These are phyloP conservation scores for Siphonodentalium dalli DNA, from an alignment of 2,888 invertebrate genomes.

Conservation along the genomic window DNA sequence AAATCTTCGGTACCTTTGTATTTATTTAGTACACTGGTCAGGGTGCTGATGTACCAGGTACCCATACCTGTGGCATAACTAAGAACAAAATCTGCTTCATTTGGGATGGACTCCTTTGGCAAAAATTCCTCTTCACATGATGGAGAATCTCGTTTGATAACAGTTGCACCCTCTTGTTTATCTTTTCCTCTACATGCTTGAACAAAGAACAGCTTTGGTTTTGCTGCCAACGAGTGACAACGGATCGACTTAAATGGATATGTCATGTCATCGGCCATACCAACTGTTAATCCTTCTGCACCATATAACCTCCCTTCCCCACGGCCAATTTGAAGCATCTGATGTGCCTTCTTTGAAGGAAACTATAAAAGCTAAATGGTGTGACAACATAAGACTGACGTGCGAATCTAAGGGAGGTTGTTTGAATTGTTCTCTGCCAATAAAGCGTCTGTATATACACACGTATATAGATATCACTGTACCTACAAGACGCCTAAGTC, in stretches of 20 bases:
- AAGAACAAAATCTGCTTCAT: constrained; percentile 60
- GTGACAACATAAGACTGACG: too few species aligned
- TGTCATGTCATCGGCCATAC: constrained; percentile 42
- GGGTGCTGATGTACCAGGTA: constrained; percentile 58
- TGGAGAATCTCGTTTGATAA: too few species aligned
- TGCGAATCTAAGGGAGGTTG: too few species aligned
- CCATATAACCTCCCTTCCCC: constrained; percentile 45
- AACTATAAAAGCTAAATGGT: too few species aligned
- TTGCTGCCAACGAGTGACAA: constrained; percentile 49
- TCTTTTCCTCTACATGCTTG: constrained; percentile 58
- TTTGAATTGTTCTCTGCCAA: too few species aligned
- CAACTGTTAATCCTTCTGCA: constrained; percentile 36
- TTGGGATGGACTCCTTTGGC: constrained; percentile 47
- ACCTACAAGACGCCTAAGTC: too few species aligned
- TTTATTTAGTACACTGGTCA: constrained; percentile 47
- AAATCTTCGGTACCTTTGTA: too few species aligned
- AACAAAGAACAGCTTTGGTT: constrained; percentile 61
- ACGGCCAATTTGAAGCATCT: too few species aligned
- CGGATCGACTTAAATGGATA: constrained; percentile 37
- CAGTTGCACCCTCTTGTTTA: constrained; percentile 46
- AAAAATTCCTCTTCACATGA: too few species aligned
- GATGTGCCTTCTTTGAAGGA: too few species aligned
- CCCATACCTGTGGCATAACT: constrained; percentile 59
- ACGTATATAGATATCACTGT: too few species aligned
- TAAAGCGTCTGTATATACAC: too few species aligned